These are phyloP conservation scores for Labeo calbasu DNA, from an alignment of 2,797 vertebrate species.

Conservation along the genomic window DNA sequence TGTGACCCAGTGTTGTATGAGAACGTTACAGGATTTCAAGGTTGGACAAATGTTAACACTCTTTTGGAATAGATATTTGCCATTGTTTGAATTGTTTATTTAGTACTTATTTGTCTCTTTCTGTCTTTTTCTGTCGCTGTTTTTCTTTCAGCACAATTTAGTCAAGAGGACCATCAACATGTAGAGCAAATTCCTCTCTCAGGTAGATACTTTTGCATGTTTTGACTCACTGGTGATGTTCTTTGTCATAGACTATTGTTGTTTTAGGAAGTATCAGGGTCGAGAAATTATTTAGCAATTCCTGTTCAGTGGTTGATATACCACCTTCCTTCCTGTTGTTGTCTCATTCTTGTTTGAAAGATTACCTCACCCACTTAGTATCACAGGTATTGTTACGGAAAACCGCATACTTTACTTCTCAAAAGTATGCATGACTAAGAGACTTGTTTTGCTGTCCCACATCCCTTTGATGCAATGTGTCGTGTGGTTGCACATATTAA, in stretches of 20 bases:
- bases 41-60: conserved; percentile 48
- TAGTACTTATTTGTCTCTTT: background rate
- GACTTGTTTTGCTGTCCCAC: conserved; percentile 51
- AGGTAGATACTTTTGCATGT: conserved; percentile 57
- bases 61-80: background rate
- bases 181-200: conserved; percentile 35
- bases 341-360: background rate
- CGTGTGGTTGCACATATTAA: background rate
- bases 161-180: conserved; percentile 29
- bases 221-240: background rate
- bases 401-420: background rate
- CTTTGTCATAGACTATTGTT: background rate
- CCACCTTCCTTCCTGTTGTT: conserved; percentile 17
- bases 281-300: background rate
- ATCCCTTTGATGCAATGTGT: background rate
- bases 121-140: background rate
- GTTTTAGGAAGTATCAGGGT: background rate
- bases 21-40: conserved; percentile 51
- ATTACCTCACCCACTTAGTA: conserved; percentile 4
- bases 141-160: conserved; percentile 27
- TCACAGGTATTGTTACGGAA: background rate
- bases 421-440: background rate
- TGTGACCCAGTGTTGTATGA: conserved; percentile 53
- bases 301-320: background rate
- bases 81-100: background rate